These are phyloP conservation scores for Deladenus siricidicola DNA, from an alignment of 2,888 invertebrate genomes.

Conservation along the genomic window DNA sequence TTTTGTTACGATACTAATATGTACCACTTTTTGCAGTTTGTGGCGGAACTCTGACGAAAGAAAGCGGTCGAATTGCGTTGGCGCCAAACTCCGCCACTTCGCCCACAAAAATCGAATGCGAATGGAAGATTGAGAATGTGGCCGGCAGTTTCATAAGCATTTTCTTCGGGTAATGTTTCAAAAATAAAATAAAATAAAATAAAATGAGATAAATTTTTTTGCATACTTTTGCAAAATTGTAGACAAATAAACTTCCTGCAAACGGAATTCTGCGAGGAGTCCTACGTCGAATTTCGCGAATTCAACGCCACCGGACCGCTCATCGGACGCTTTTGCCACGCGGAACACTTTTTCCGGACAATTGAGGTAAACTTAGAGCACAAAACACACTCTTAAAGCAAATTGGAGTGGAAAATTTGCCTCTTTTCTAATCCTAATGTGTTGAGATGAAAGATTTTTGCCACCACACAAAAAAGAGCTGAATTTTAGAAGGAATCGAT, in stretches of 20 bases:
- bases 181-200: not conserved
- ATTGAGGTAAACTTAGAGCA: constrained; percentile 6
- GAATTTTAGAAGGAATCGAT: constrained; percentile 10
- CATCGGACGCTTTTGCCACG: constrained; percentile 35
- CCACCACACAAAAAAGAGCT: not conserved
- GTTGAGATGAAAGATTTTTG: no score
- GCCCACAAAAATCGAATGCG: constrained; percentile 30
- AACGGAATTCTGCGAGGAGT: constrained; percentile 37
- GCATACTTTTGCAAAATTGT: no score
- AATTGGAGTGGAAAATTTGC: no score
- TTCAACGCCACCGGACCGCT: constrained; percentile 34
- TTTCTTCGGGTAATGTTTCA: constrained; percentile 9
- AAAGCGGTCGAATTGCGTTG: constrained; percentile 12
- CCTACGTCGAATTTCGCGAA: constrained; percentile 41
- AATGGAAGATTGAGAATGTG: constrained; percentile 27
- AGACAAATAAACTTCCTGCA: constrained; percentile 21
- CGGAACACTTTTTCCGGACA: not conserved
- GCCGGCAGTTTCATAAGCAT: constrained; percentile 30
- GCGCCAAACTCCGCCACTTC: not conserved
- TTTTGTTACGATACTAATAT: no score
- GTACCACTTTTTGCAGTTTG: constrained; percentile 41
- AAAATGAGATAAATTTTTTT: not conserved
- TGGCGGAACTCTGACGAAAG: constrained; percentile 21
- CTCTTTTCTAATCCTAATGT: no score
- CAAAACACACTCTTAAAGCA: no score